These are phyloP conservation scores for Drosophila sucinea DNA, from an alignment of 1,140 invertebrate species.

Conservation along the genomic window DNA sequence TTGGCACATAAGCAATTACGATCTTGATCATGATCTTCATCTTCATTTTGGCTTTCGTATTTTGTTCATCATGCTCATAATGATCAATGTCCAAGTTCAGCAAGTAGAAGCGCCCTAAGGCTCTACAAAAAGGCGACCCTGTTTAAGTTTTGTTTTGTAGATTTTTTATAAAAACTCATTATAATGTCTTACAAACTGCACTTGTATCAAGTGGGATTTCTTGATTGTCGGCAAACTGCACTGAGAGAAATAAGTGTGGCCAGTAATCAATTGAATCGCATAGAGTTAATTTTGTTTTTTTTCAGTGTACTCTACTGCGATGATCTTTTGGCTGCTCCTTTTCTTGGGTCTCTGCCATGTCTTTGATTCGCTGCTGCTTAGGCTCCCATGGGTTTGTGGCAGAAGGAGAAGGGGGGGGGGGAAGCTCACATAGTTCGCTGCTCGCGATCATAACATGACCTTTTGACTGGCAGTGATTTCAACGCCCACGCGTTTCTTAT, in stretches of 20 bases:
- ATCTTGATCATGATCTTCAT: constrained; percentile 47
- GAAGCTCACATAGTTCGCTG: constrained; percentile 66
- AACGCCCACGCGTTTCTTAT: constrained; percentile 70
- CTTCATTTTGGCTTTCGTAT: constrained; percentile 24
- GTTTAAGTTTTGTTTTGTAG: constrained; percentile 58
- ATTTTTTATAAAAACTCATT: constrained; percentile 81
- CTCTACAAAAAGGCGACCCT: constrained; percentile 56
- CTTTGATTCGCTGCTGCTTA: constrained; percentile 23
- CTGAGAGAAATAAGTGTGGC: neutral
- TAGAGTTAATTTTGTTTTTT: constrained; percentile 2
- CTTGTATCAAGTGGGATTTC: constrained; percentile 81
- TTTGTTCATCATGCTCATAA: constrained; percentile 46
- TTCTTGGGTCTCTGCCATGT: constrained; percentile 28
- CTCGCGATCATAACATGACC: constrained; percentile 82
- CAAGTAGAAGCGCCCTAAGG: constrained; percentile 60
- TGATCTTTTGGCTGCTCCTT: constrained; percentile 46
- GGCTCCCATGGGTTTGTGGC: constrained; percentile 55
- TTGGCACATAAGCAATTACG: constrained; percentile 66
- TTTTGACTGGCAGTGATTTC: constrained; percentile 82
- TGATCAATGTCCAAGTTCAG: constrained; percentile 69
- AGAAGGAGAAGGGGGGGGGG: neutral
- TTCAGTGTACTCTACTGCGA: constrained; percentile 23
- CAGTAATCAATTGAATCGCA: neutral
- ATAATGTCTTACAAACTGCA: constrained; percentile 82
- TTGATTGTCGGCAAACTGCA: constrained; percentile 56